Base-by-base conservation (phyloP, 2,888 invertebrate genomes). In the Brachyopa scutellaris region DNA sequence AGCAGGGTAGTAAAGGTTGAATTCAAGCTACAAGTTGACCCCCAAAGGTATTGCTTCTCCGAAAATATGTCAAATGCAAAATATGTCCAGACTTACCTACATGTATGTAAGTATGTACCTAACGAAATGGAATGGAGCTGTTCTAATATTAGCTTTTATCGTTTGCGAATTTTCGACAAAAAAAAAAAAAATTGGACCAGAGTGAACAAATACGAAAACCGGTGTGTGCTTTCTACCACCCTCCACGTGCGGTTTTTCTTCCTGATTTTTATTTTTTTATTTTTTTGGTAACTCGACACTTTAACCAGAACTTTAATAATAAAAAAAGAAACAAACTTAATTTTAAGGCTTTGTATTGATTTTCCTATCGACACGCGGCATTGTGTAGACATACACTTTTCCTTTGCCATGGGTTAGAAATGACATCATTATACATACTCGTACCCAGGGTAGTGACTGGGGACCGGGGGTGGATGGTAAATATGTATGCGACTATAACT, bases 341-440 rank as follows among this genome's bases (percentile, higher is more conserved):
- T 61, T 49, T 55, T 49, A 33, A 36, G 47, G 49, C 21, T 47
- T 21, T 47, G 17, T 80, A 80, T 80, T 40, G 80, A 80, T 80
- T 80, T 80, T 80, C 36, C 13, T 57, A 17, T 57, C 38, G 38
- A 38, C 11, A 45, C 7, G 21, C 2, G 15, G 29, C 26, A 33
- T 21, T 19, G 13, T 23, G 31, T 19, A 11, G 29, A 62, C n/a
- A n/a, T 53, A 67, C 29, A 77, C 36, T 42, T 23, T 62, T 8
- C 38, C 17, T 55, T 70, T 57, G 47, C 47, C 21, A 13, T 42
- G 33, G 36, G 45, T 49, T 59, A 49, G 45, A 74, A 33, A 59
- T 80, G 80, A 80, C 80, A 80, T 80, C 80, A 80, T 40, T 11
- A n/a, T n/a, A n/a, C n/a, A n/a, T n/a, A n/a, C n/a, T n/a, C n/a